phyloP scores from a whole-genome alignment of 2,797 vertebrate genomes.

The Mus spretus region DNA sequence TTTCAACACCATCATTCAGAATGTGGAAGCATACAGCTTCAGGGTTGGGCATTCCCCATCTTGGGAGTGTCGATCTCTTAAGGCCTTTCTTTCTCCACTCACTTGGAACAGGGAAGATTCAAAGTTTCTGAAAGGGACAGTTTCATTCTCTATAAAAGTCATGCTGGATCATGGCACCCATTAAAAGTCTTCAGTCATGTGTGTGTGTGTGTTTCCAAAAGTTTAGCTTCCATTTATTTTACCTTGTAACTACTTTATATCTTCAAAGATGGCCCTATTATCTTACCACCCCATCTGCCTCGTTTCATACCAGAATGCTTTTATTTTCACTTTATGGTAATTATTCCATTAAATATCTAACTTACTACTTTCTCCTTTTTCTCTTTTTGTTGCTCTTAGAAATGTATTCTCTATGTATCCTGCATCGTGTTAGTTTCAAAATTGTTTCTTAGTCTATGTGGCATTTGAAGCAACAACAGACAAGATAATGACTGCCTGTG shows the following conservation, averaged over 20 bases:
- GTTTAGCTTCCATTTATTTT: conserved; percentile 39
- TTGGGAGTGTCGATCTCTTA: accelerated
- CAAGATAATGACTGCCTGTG: neutral
- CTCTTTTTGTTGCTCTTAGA: conserved; percentile 18
- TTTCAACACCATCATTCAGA: neutral
- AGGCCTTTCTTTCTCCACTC: neutral
- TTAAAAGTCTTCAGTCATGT: neutral
- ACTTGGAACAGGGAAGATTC: neutral
- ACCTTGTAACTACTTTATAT: neutral
- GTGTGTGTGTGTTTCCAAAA: neutral
- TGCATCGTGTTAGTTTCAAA: neutral
- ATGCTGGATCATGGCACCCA: neutral
- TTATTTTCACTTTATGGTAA: conserved; percentile 61
- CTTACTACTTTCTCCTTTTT: neutral
- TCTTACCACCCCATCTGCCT: neutral
- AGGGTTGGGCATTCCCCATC: neutral
- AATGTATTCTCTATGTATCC: neutral
- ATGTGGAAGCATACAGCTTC: accelerated
- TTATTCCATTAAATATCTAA: conserved; percentile 50
- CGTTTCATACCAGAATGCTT: conserved; percentile 33
- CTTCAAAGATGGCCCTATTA: conserved; percentile 44
- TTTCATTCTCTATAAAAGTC: neutral
- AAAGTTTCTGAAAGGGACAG: neutral
- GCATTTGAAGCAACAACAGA: conserved; percentile 16
- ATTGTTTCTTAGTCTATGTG: neutral